Conservation (phyloP, 2,888 invertebrate species). For the Cerceris ruficornis region DNA sequence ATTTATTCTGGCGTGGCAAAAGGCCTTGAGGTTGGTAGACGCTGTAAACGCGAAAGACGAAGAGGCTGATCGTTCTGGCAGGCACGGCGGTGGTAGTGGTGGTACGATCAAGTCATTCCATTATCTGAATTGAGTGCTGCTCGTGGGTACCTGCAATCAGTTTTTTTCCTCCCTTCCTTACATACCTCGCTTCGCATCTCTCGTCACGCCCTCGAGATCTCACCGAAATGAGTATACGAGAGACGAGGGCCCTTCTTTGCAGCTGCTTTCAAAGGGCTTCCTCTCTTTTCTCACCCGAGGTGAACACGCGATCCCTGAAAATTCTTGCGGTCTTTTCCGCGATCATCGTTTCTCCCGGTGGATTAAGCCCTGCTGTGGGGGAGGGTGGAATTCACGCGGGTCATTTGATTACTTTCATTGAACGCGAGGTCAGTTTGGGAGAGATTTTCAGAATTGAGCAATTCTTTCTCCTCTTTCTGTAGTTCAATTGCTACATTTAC, state of each 20-base stretch:
- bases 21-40: slow-evolving; percentile 51
- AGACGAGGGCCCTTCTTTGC: slow-evolving; percentile 8
- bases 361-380: neutral
- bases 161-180: slow-evolving; percentile 54
- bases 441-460: too few relatives aligned
- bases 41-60: slow-evolving; percentile 48
- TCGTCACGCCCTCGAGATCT: slow-evolving; percentile 68
- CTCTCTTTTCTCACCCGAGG: neutral
- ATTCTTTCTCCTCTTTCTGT: too few relatives aligned
- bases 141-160: slow-evolving; percentile 74
- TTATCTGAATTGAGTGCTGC: slow-evolving; percentile 80
- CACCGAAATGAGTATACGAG: slow-evolving; percentile 55
- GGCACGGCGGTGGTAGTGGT: slow-evolving; percentile 58
- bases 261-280: slow-evolving; percentile 11
- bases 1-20: slow-evolving; percentile 65
- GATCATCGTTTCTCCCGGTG: neutral
- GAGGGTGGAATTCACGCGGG: too few relatives aligned
- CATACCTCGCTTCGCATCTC: slow-evolving; percentile 48
- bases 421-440: too few relatives aligned
- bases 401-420: too few relatives aligned
- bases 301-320: neutral
- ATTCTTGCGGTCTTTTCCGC: neutral
- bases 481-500: too few relatives aligned
- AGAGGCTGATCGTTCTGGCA: slow-evolving; percentile 35
- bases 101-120: slow-evolving; percentile 80